Conservation (phyloP, 2,888 invertebrate genomes). For the Busseola fusca region DNA sequence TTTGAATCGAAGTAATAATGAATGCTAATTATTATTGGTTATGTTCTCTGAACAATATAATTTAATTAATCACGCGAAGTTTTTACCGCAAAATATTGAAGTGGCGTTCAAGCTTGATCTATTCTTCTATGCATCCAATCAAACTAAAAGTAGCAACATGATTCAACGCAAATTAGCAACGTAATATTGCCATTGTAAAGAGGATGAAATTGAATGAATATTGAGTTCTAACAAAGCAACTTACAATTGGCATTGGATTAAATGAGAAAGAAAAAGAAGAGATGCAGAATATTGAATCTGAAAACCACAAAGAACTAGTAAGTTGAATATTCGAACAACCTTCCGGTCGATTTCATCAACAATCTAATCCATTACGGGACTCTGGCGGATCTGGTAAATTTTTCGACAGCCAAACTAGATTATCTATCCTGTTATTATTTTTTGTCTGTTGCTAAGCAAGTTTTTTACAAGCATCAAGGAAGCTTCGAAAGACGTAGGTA, state of each 20-base stretch:
- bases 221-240: conserved; percentile 6
- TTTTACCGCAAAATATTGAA: conserved; percentile 29
- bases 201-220: conserved; percentile 9
- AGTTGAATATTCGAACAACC: conserved; percentile 37
- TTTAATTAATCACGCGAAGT: conserved; percentile 37
- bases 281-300: conserved; percentile 23
- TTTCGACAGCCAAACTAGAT: conserved; percentile 64
- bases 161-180: too few relatives aligned
- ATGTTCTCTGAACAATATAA: conserved; percentile 43
- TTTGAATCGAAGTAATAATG: conserved; percentile 38
- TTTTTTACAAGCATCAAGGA: conserved; percentile 60
- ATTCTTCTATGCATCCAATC: conserved; percentile 34
- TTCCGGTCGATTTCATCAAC: conserved; percentile 57
- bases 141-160: conserved; percentile 10
- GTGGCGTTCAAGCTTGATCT: conserved; percentile 16
- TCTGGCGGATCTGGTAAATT: conserved; percentile 54
- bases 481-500: conserved; percentile 50
- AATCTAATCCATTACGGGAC: conserved; percentile 62
- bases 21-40: conserved; percentile 44
- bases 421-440: conserved; percentile 60
- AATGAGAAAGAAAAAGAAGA: conserved; percentile 22
- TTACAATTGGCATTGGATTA: conserved; percentile 27
- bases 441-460: conserved; percentile 59
- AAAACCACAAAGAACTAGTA: conserved; percentile 33
- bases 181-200: background rate